These are phyloP conservation scores for Pantherophis alleghaniensis DNA, from an alignment of 2,797 vertebrate species.

Conservation along the genomic window DNA sequence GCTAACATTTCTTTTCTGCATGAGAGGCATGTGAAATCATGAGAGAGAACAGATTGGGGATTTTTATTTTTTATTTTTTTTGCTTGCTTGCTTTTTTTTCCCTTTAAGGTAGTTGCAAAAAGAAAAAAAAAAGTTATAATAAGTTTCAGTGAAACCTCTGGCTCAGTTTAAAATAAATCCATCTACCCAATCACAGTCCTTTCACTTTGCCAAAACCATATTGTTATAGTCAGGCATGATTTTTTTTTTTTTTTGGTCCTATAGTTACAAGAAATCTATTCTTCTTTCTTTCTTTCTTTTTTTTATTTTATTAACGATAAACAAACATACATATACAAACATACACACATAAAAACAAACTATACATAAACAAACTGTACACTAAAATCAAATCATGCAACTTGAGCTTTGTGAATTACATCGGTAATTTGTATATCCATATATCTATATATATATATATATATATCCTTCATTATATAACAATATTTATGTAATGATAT, in stretches of 20 bases:
- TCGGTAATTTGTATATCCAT: too few species aligned
- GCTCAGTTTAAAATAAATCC: conserved; percentile 32
- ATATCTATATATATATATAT: too few species aligned
- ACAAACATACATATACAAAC: too few species aligned
- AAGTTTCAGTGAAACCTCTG: conserved; percentile 30
- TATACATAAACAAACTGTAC: too few species aligned
- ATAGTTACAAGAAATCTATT: background rate
- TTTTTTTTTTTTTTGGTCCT: background rate
- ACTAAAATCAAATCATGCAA: too few species aligned
- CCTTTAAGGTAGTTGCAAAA: background rate
- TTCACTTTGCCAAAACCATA: background rate
- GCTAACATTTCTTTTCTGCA: background rate
- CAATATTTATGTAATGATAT: too few species aligned
- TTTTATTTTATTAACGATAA: background rate
- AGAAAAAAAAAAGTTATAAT: conserved; percentile 5
- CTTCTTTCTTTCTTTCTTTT: background rate
- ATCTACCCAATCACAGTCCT: background rate
- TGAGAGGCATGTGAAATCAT: conserved; percentile 10
- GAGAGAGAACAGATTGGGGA: background rate
- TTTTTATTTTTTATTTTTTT: background rate
- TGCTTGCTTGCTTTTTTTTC: background rate
- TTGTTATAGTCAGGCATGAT: background rate
- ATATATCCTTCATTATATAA: too few species aligned
- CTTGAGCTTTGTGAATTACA: too few species aligned
- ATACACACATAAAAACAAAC: too few species aligned